Evolutionary conservation across 2,797 vertebrate genomes (phyloP).

Genomic region (Lepus townsendii): DNA sequence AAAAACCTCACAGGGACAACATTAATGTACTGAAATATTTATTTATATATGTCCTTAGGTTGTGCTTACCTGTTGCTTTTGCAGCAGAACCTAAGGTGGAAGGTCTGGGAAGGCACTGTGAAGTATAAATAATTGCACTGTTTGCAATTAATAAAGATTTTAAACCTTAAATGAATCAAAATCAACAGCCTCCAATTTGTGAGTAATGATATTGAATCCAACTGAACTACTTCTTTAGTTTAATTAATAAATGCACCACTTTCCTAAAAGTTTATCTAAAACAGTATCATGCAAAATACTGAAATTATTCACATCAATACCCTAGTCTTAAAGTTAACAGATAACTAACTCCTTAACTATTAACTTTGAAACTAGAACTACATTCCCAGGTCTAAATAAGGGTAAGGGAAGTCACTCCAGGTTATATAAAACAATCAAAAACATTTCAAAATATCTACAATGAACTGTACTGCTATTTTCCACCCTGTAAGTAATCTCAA

Average conservation of each 20-base stretch:
- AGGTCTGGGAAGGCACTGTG: slow-evolving; percentile 99
- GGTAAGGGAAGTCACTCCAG: slow-evolving; percentile 86
- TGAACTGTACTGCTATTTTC: slow-evolving; percentile 87
- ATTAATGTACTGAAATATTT: slow-evolving; percentile 92
- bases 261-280: slow-evolving; percentile 88
- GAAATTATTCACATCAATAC: slow-evolving; percentile 87
- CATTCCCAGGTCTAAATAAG: slow-evolving; percentile 82
- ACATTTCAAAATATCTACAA: slow-evolving; percentile 88
- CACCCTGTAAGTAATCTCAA: slow-evolving; percentile 84
- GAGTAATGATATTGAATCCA: slow-evolving; percentile 90
- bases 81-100: slow-evolving; percentile 99
- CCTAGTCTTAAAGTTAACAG: slow-evolving; percentile 88
- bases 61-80: slow-evolving; percentile 99
- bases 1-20: slow-evolving; percentile 93
- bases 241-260: slow-evolving; percentile 89
- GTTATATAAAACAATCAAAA: slow-evolving; percentile 88
- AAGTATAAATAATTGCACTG: slow-evolving; percentile 98
- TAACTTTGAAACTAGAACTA: slow-evolving; percentile 85
- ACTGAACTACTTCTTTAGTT: slow-evolving; percentile 87
- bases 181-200: slow-evolving; percentile 95
- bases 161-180: slow-evolving; percentile 94
- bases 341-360: slow-evolving; percentile 85
- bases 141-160: slow-evolving; percentile 98
- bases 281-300: slow-evolving; percentile 90
- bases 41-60: slow-evolving; percentile 96